These are phyloP conservation scores for Huso huso DNA, from an alignment of 2,797 vertebrate genomes.

Conservation along the genomic window DNA sequence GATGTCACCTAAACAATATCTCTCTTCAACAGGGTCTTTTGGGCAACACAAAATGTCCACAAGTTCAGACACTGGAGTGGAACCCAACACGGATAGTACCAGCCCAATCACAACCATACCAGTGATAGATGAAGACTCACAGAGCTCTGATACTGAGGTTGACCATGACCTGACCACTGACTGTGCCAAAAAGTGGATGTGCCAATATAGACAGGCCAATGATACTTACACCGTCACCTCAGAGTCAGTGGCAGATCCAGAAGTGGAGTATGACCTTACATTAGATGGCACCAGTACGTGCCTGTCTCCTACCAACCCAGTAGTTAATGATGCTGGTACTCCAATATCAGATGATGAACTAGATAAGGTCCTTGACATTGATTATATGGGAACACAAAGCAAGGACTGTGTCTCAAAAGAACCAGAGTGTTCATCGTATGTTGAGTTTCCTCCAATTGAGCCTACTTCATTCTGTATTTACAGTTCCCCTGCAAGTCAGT, in stretches of 20 bases:
- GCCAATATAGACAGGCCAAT: conserved; percentile 41
- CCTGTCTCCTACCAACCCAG: conserved; percentile 55
- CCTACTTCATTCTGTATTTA: conserved; percentile 45
- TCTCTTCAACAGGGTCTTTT: conserved; percentile 51
- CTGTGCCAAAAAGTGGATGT: conserved; percentile 47
- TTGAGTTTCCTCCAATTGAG: conserved; percentile 68
- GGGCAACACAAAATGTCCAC: conserved; percentile 51
- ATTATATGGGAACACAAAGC: conserved; percentile 56
- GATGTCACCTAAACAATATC: conserved; percentile 13
- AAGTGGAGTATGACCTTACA: conserved; percentile 45
- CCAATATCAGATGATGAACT: conserved; percentile 59
- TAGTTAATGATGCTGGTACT: conserved; percentile 46
- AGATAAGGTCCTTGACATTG: conserved; percentile 58
- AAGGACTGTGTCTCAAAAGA: conserved; percentile 54
- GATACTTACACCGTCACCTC: conserved; percentile 61
- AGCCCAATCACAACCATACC: conserved; percentile 30
- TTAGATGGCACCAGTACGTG: conserved; percentile 61
- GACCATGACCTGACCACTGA: conserved; percentile 64
- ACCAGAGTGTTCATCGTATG: conserved; percentile 43
- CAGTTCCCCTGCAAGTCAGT: conserved; percentile 42
- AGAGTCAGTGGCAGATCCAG: conserved; percentile 58
- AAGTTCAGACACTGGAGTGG: conserved; percentile 23
- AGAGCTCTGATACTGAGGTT: conserved; percentile 69
- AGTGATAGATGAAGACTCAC: conserved; percentile 58
- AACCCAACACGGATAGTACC: conserved; percentile 15